Percentiles rank a stretch among this genome's conserved stretches.
phyloP scores from a whole-genome alignment of 1,140 invertebrate genomes.

The Pygmarrhopalites habei region DNA sequence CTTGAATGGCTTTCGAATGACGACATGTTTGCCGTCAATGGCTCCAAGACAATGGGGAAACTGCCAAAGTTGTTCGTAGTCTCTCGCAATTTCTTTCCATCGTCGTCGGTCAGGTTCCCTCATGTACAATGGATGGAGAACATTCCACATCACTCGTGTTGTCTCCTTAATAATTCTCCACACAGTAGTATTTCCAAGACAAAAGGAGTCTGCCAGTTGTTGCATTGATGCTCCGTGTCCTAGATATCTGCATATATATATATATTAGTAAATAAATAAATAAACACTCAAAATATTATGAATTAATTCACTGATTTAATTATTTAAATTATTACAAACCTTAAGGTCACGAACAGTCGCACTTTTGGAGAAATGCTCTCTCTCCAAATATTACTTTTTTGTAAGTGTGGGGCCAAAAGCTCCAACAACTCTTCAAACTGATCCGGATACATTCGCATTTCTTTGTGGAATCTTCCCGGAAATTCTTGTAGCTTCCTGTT shows the following conservation, averaged over 20 bases:
- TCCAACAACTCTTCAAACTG: background rate
- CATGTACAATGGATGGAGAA: background rate
- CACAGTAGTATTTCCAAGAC: conserved; percentile 4
- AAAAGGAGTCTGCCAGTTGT: too few species aligned
- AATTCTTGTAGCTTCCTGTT: too few species aligned
- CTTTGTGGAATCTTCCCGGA: too few species aligned
- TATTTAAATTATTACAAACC: background rate
- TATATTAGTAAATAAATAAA: background rate
- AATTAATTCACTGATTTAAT: background rate
- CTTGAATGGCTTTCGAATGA: conserved; percentile 31
- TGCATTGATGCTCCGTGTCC: background rate
- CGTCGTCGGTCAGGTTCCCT: background rate
- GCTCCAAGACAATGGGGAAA: conserved; percentile 41
- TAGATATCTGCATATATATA: conserved; percentile 10
- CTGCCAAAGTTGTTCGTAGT: conserved; percentile 10
- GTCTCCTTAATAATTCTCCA: conserved; percentile 2
- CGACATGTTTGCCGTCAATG: conserved; percentile 43
- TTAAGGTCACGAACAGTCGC: background rate
- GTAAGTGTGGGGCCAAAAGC: background rate
- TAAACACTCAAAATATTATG: too few species aligned
- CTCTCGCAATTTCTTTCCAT: background rate
- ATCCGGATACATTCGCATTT: too few species aligned
- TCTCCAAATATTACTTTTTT: background rate
- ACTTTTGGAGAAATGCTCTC: background rate
- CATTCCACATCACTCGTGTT: too few species aligned